Base-by-base conservation (phyloP, 1,140 invertebrate species). In the Drosophila truncata region DNA sequence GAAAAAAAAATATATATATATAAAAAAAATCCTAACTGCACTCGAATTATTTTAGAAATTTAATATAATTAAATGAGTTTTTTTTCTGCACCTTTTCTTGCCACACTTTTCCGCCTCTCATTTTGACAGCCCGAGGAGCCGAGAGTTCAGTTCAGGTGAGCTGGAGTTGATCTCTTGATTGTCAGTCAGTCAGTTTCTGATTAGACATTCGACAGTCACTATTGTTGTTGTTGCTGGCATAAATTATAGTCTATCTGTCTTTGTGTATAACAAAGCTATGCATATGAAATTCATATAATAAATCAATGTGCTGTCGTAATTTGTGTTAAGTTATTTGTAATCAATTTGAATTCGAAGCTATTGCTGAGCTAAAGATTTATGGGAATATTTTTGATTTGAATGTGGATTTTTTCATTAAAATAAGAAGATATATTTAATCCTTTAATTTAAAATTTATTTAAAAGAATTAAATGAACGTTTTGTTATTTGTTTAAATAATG, bases 311-410 rank as follows among this genome's bases (percentile, higher is more conserved):
- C 76, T 78, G 75, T 78, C 76, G 76, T 60, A 78, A 78, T 78
- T 78, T 78, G 75, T 78, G 75, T 78, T 78, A 78, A 78, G 66
- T 78, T 78, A 78, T 78, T 78, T 78, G 75, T 78, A 78, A 78
- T 78, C 76, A 78, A 78, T 78, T 78, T 71, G n/a, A 72, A 50
- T 72, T 70, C 27, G 20, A 16, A 29, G 50, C 33, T 11, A 64
- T 7, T 9, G 16, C 47, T 25, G 2, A 35, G 7, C 23, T 3
- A 18, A 16, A 78, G 75, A 78, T 78, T 61, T 78, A 78, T 78
- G 75, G 27, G 42, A 78, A 70, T 31, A 41, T 33, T n/a, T 8
- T 11, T 3, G 25, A 14, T 37, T 41, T 20, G 8, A 3, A 39
- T 39, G 8, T 39, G 7, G 7, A n/a, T 8, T 41, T 10, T 39